Evolutionary conservation across 1,140 invertebrate species (phyloP), one percentile per base, ranked within the genome.

Genomic region (Gryllus bimaculatus): DNA sequence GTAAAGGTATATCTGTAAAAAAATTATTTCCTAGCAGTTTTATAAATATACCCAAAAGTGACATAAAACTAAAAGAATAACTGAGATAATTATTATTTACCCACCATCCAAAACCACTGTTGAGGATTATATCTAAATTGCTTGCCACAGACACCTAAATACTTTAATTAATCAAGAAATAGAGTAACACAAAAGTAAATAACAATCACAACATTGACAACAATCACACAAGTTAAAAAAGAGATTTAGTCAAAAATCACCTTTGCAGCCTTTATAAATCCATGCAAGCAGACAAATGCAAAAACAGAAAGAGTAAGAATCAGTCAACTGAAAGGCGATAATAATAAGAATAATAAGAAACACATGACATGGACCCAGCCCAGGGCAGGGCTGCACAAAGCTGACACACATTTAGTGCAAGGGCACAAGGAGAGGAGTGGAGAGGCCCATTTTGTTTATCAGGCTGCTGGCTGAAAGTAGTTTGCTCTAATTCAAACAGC

Each of bases 261-360:
- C 83, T 83, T 83, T 83, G 81, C 83, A 83, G 82, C 83, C 83
- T 83, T 80, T 81, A 81, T 82, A 80, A 80, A 83, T 80, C 81
- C 83, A 83, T 82, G 83, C 82, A 83, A 82, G 82, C 83, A 83
- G 80, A 82, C 82, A 81, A 82, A 82, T 82, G 83, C 66, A 82
- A 82, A 79, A 78, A 82, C 80, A 78, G 80, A 79, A 80, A 80
- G 75, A 80, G 75, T 80, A 79, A 74, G 48, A 79, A 75, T 79
- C 47, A 74, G 47, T 79, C 48, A 74, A 79, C 48, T 39, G 48
- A 48, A 47, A 79, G 47, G 73, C 73, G 47, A 79, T 75, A 79
- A 79, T 79, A 49, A 79, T 49, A 66, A 66, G 54, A 66, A 66
- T 66, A 66, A 66, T 13, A 13, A 66, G 54, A 66, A 39, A 66